phyloP scores from a whole-genome alignment of 2,113 vertebrate species.

The Neodon shergylaensis region DNA sequence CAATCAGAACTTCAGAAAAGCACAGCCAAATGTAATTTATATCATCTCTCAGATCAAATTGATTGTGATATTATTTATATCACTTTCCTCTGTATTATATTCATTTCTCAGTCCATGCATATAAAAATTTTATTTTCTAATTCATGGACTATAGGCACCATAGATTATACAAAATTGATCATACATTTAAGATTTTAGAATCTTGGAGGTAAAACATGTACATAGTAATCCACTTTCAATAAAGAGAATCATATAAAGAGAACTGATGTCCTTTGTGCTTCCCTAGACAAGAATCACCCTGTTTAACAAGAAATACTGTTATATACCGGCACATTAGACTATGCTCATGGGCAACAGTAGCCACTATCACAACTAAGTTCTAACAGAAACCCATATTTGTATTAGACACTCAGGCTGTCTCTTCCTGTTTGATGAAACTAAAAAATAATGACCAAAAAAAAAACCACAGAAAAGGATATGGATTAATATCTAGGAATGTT shows the following conservation, averaged over 20 bases:
- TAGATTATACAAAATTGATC: slow-evolving; percentile 71
- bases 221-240: slow-evolving; percentile 72
- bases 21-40: slow-evolving; percentile 71
- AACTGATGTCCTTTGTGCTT: slow-evolving; percentile 70
- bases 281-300: slow-evolving; percentile 54
- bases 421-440: neutral
- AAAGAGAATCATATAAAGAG: slow-evolving; percentile 73
- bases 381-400: neutral
- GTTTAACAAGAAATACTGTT: neutral
- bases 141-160: slow-evolving; percentile 71
- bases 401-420: neutral
- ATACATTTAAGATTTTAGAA: slow-evolving; percentile 79
- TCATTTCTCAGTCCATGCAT: slow-evolving; percentile 67
- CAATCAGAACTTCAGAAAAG: slow-evolving; percentile 70
- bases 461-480: neutral
- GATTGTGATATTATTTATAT: slow-evolving; percentile 69
- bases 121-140: slow-evolving; percentile 78
- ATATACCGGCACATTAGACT: neutral
- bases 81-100: slow-evolving; percentile 65
- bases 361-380: neutral
- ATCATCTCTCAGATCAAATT: slow-evolving; percentile 70
- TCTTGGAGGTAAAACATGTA: slow-evolving; percentile 68
- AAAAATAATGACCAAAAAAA: neutral
- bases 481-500: neutral
- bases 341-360: neutral